Evolutionary conservation across 1,140 invertebrate genomes (phyloP).

Genomic region (Ditylenchus dipsaci): DNA sequence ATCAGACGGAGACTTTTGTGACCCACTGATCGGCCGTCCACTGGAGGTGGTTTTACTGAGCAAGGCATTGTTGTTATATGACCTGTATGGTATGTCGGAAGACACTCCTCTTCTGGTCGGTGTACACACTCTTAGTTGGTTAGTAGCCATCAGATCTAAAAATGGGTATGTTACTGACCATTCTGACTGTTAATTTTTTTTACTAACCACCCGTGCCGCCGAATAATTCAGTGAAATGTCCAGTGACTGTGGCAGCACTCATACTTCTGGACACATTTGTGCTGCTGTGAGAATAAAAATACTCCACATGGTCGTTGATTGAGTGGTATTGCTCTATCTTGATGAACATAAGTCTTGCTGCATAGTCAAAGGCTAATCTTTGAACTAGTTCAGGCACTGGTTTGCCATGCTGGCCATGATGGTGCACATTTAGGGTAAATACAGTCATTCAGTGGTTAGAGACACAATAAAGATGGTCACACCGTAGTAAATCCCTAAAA

Average conservation of each 20-base stretch:
- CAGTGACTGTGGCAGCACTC: no score
- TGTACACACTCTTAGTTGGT: not conserved
- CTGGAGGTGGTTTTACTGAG: not conserved
- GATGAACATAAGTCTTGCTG: conserved; percentile 63
- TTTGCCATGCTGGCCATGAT: conserved; percentile 73
- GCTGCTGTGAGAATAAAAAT: conserved; percentile 1
- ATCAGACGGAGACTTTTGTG: not conserved
- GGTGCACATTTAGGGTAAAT: conserved; percentile 73
- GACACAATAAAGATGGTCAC: conserved; percentile 84
- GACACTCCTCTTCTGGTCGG: not conserved
- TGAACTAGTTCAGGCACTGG: conserved; percentile 70
- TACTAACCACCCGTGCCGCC: no score
- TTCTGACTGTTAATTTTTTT: no score
- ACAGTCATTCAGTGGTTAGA: conserved; percentile 76
- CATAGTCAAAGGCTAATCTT: conserved; percentile 66
- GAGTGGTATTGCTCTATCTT: conserved; percentile 59
- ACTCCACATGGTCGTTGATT: conserved; percentile 53
- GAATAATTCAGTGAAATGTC: no score
- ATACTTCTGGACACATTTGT: conserved; percentile 4
- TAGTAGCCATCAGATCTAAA: not conserved
- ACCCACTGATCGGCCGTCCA: not conserved
- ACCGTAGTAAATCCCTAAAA: conserved; percentile 76
- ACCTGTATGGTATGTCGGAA: not conserved
- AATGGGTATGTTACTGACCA: not conserved
- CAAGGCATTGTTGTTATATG: not conserved